Conservation (phyloP, 2,888 invertebrate genomes). For the Scaptomyza parva region DNA sequence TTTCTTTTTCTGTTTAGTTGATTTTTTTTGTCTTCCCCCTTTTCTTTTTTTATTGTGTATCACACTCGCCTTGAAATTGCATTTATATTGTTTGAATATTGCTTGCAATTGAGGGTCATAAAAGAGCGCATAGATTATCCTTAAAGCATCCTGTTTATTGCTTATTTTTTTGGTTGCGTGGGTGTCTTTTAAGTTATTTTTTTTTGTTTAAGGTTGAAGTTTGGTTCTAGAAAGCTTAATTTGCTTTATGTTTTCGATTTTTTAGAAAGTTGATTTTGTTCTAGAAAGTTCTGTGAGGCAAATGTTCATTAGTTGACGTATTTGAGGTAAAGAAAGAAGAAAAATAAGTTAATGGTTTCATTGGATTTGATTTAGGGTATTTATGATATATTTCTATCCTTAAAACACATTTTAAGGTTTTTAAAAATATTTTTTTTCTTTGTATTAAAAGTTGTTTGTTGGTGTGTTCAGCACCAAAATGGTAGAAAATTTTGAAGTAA, state of each 20-base stretch:
- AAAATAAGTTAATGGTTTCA: too few relatives aligned
- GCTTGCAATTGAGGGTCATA: slow-evolving; percentile 1
- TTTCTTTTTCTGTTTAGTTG: slow-evolving; percentile 10
- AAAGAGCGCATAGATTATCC: slow-evolving; percentile 18
- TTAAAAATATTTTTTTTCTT: too few relatives aligned
- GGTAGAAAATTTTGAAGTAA: too few relatives aligned
- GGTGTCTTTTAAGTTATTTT: background rate
- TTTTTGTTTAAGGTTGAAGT: background rate
- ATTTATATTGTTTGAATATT: slow-evolving; percentile 26
- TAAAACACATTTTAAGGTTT: too few relatives aligned
- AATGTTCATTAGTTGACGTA: too few relatives aligned
- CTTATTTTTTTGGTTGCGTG: slow-evolving; percentile 1
- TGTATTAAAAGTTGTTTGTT: too few relatives aligned
- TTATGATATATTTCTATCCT: too few relatives aligned
- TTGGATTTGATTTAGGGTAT: too few relatives aligned
- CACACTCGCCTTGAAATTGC: slow-evolving; percentile 20
- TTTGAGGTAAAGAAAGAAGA: too few relatives aligned
- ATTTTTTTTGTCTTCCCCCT: background rate
- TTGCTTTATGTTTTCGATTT: background rate
- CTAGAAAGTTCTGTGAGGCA: too few relatives aligned
- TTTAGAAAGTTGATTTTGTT: background rate
- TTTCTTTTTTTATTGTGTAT: slow-evolving; percentile 2
- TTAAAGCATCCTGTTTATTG: slow-evolving; percentile 12
- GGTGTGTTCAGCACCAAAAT: too few relatives aligned
- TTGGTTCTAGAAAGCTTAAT: background rate